These are phyloP conservation scores for Drosophila albomicans DNA, from an alignment of 1,140 invertebrate genomes.

Conservation along the genomic window DNA sequence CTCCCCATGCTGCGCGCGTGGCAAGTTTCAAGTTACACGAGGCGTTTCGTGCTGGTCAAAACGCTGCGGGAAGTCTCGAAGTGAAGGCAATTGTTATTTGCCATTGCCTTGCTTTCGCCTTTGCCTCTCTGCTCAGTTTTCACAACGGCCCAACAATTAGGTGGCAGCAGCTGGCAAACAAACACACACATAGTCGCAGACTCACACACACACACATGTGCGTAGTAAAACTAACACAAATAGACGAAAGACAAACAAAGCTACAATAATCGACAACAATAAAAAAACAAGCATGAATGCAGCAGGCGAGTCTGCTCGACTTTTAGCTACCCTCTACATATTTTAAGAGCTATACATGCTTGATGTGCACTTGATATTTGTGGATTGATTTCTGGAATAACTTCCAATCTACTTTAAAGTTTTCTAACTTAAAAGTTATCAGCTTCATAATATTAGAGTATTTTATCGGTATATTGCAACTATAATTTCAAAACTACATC, in stretches of 20 bases:
- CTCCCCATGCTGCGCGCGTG: constrained; percentile 18
- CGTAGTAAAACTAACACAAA: constrained; percentile 30
- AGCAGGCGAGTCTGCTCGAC: background rate
- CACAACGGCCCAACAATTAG: constrained; percentile 77
- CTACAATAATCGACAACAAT: constrained; percentile 77
- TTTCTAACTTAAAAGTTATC: no score
- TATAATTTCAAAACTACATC: no score
- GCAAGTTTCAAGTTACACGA: constrained; percentile 78
- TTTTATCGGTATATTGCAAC: no score
- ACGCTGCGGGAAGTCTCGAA: constrained; percentile 74
- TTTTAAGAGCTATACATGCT: background rate
- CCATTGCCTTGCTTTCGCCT: background rate
- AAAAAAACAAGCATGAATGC: constrained; percentile 51
- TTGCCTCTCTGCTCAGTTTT: constrained; percentile 65
- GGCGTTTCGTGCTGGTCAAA: constrained; percentile 78
- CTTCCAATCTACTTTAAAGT: no score
- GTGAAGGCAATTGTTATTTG: constrained; percentile 82
- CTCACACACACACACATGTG: constrained; percentile 29
- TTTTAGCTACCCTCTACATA: background rate
- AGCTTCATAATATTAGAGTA: no score
- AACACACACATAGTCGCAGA: constrained; percentile 12
- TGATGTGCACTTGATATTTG: no score
- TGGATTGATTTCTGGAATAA: no score
- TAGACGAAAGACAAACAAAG: constrained; percentile 27
- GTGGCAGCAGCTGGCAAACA: constrained; percentile 69